A percentile compares a stretch with the other conserved stretches of the same genome.
phyloP scores from a whole-genome alignment of 2,113 vertebrate genomes.

The Elephantulus edwardii region DNA sequence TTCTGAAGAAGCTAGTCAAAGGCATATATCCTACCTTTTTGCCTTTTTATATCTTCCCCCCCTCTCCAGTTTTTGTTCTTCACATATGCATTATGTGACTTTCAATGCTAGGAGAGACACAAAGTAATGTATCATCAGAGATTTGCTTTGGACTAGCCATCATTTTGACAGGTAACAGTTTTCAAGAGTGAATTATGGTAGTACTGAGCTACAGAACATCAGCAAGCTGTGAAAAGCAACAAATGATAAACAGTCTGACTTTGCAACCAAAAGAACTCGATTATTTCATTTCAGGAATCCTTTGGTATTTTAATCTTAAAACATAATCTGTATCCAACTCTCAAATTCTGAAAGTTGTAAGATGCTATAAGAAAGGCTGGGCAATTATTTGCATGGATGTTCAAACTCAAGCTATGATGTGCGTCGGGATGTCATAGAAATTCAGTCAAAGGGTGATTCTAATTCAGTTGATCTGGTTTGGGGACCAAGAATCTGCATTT shows the following conservation, averaged over 20 bases:
- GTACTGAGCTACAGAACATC: not conserved
- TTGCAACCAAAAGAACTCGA: slow-evolving; percentile 30
- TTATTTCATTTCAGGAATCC: slow-evolving; percentile 44
- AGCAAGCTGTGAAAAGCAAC: not conserved
- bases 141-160: not conserved
- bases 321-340: slow-evolving; percentile 24
- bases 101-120: slow-evolving; percentile 3
- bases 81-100: slow-evolving; percentile 36
- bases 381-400: slow-evolving; percentile 26
- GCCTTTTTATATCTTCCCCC: slow-evolving; percentile 50
- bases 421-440: not conserved
- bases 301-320: slow-evolving; percentile 44
- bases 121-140: not conserved
- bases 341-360: not conserved
- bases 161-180: slow-evolving; percentile 54
- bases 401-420: slow-evolving; percentile 23
- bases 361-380: not conserved
- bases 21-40: slow-evolving; percentile 37
- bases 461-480: not conserved
- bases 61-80: slow-evolving; percentile 50
- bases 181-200: slow-evolving; percentile 18
- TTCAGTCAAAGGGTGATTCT: not conserved
- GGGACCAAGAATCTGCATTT: not conserved
- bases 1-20: slow-evolving; percentile 62
- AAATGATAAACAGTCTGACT: slow-evolving; percentile 14